Evolutionary conservation across 2,113 vertebrate genomes (phyloP), one percentile per base, ranked within the genome.

Genomic region (Rallus limicola): DNA sequence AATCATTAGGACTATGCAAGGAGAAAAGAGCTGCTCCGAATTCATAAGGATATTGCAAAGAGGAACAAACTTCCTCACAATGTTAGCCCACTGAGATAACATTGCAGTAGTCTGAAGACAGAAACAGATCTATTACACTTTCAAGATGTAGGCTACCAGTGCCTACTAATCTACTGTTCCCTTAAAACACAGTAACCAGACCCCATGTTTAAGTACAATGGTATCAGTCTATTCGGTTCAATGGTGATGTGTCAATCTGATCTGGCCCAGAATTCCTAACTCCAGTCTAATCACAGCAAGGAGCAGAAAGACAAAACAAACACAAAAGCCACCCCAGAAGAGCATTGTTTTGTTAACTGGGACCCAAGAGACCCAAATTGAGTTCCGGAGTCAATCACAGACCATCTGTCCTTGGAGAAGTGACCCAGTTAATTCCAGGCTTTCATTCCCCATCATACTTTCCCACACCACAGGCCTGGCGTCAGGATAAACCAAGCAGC

Each of bases 231-330:
- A 0, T 11, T 25, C 50, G 24, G 25, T 48, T 58, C 77, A 62
- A 26, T 12, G 33, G 28, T 0, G 0, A 92, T 6, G 24, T 13
- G 14, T 86, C 65, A 65, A 40, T 38, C 65, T 83, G 65, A 93
- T 29, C 48, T 44, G 26, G 34, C 53, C 44, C 64, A 85, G 56
- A 82, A 86, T 48, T 71, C 72, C 88, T 86, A 50, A 56, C 1
- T 0, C 50, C 70, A 87, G 42, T 9, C 71, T 80, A 71, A 77
- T 48, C 62, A 40, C 55, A 93, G 81, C 18, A 13, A 90, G 81
- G 74, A 91, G 29, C 52, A 92, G 65, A 78, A 92, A 94, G 50
- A 79, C 77, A 93, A 95, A 93, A 86, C 50, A 90, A 88, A 92
- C 33, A 82, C 2, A 6, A 68, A 84, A 94, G 82, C 31, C 84